phyloP scores from a whole-genome alignment of 2,113 vertebrate species.

The Anarrhichthys ocellatus region DNA sequence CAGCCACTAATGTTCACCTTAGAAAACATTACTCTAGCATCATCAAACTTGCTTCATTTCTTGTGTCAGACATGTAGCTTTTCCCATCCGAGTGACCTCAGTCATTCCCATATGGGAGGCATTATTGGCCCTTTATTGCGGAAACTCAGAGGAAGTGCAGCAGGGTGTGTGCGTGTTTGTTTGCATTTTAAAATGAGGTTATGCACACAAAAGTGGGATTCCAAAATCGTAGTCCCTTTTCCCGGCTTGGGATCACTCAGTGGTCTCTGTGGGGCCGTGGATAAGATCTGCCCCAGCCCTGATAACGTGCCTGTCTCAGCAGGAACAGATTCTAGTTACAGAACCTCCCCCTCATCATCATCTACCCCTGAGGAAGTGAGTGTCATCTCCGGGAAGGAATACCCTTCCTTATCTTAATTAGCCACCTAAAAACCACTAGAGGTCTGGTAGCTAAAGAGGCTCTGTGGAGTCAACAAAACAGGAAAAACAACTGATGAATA shows the following conservation, averaged over 20 bases:
- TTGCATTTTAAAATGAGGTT: conserved; percentile 21
- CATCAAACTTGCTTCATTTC: neutral
- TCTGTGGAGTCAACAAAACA: neutral
- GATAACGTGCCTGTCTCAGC: conserved; percentile 11
- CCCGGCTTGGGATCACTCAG: conserved; percentile 27
- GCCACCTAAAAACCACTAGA: neutral
- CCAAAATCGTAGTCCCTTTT: conserved; percentile 11
- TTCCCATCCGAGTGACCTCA: neutral
- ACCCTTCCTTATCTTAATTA: conserved; percentile 42
- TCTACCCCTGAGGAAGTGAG: conserved; percentile 35
- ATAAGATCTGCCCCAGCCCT: conserved; percentile 50
- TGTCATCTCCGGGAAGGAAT: conserved; percentile 29
- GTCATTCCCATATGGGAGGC: conserved; percentile 11
- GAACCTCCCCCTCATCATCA: conserved; percentile 12
- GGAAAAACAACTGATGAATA: neutral
- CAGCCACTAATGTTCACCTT: conserved; percentile 2
- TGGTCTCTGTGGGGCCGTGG: conserved; percentile 13
- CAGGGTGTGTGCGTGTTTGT: conserved; percentile 40
- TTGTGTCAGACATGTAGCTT: neutral
- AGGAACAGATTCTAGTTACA: conserved; percentile 16
- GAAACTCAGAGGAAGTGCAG: conserved; percentile 66
- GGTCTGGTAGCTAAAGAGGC: neutral
- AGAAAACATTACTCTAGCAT: neutral
- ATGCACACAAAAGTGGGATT: conserved; percentile 13
- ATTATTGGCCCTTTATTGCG: conserved; percentile 18